Conservation (phyloP, 2,797 vertebrate genomes). For the Hoplostethus mediterraneus region DNA sequence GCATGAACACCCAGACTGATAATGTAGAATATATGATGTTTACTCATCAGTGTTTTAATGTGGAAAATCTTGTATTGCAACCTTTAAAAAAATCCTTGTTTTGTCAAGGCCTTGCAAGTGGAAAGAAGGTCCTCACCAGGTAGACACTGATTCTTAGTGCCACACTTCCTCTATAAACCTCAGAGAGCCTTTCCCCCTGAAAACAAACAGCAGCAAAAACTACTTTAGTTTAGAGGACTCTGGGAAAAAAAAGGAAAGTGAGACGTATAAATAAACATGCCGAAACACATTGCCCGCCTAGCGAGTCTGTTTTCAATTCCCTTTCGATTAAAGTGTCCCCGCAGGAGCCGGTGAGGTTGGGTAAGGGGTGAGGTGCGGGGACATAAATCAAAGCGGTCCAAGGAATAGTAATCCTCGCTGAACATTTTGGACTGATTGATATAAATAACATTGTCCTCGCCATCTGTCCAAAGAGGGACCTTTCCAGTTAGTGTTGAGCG, state of each 20-base stretch:
- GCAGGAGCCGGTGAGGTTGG: slow-evolving; percentile 85
- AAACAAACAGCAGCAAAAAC: slow-evolving; percentile 34
- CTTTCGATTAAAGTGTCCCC: slow-evolving; percentile 79
- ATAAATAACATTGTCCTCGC: slow-evolving; percentile 99
- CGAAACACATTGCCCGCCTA: slow-evolving; percentile 63
- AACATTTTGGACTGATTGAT: slow-evolving; percentile 99
- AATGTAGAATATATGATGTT: too few species aligned
- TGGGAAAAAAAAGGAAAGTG: slow-evolving; percentile 24
- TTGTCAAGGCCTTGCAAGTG: too few species aligned
- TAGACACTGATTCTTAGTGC: too few species aligned
- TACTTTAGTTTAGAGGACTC: slow-evolving; percentile 44
- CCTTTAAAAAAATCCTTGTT: too few species aligned
- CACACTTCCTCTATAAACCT: neutral
- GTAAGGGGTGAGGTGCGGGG: slow-evolving; percentile 90
- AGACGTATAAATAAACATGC: slow-evolving; percentile 75
- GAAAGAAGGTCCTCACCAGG: too few species aligned
- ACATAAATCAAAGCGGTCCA: slow-evolving; percentile 99
- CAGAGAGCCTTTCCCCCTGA: neutral
- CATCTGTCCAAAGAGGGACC: slow-evolving; percentile 99
- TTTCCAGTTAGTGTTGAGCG: slow-evolving; percentile 99
- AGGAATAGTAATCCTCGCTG: slow-evolving; percentile 99
- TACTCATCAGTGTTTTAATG: too few species aligned
- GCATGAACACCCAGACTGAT: too few species aligned
- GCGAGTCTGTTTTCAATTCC: slow-evolving; percentile 77
- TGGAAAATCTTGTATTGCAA: too few species aligned